A percentile compares a stretch with the other conserved stretches of the same genome.
phyloP scores from a whole-genome alignment of 2,113 vertebrate species.

The Himantopus leucocephalus region DNA sequence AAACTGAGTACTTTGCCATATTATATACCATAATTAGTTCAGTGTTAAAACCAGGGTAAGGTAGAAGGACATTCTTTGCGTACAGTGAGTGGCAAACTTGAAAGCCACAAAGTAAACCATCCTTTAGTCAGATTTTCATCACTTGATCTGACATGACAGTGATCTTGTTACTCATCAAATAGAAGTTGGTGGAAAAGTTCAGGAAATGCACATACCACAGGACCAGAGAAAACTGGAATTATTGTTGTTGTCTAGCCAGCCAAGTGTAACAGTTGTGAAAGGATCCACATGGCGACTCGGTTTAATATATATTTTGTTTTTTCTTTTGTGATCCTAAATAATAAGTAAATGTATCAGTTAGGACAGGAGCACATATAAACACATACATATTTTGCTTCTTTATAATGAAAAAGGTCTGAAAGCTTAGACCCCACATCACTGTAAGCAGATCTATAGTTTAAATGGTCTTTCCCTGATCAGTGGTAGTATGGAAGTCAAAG shows the following conservation, averaged over 20 bases:
- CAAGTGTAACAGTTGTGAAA: constrained; percentile 61
- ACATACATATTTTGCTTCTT: not conserved
- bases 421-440: not conserved
- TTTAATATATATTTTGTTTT: constrained; percentile 36
- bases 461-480: not conserved
- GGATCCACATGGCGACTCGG: constrained; percentile 59
- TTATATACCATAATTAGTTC: not conserved
- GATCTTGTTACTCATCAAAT: not conserved
- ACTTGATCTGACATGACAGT: not conserved
- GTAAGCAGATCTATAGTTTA: not conserved
- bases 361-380: not conserved
- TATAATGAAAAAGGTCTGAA: not conserved
- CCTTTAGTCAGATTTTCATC: not conserved
- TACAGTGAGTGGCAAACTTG: not conserved
- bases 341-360: not conserved
- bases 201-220: constrained; percentile 68
- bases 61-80: not conserved
- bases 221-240: constrained; percentile 67
- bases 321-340: constrained; percentile 35
- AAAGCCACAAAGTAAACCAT: not conserved
- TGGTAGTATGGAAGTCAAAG: not conserved
- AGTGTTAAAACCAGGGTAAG: not conserved
- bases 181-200: not conserved
- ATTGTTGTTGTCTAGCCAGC: constrained; percentile 54
- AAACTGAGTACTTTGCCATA: not conserved